Percentiles rank a stretch among this genome's conserved stretches.
phyloP scores from a whole-genome alignment of 2,113 vertebrate genomes.

The Terrapene triunguis region DNA sequence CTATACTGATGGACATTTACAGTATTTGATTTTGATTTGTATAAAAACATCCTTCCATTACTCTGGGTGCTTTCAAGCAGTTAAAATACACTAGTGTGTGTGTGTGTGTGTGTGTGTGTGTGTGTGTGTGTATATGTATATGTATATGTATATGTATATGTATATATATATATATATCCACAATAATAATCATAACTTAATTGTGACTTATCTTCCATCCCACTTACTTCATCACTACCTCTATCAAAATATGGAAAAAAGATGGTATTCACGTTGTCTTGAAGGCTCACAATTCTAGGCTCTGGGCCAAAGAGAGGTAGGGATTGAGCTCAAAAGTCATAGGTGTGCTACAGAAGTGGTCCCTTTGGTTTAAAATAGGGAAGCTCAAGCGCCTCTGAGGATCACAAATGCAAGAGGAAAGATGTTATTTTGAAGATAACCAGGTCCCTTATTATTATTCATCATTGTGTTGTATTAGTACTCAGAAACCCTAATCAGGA shows the following conservation, averaged over 20 bases:
- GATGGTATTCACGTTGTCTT: neutral
- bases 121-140: too few species aligned
- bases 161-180: neutral
- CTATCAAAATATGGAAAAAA: neutral
- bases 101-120: too few species aligned
- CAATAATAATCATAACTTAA: neutral
- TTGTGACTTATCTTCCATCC: neutral
- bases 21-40: neutral
- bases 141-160: too few species aligned
- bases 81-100: neutral
- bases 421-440: neutral
- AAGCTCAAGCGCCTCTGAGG: neutral
- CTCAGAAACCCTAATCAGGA: neutral
- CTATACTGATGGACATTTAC: neutral
- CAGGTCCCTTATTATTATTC: neutral
- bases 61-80: neutral
- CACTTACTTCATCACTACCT: neutral
- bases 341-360: neutral
- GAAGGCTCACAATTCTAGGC: neutral
- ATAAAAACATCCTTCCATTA: neutral
- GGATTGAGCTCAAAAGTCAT: neutral
- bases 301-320: neutral
- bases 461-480: neutral
- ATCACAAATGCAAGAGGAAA: neutral
- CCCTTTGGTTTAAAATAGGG: neutral